Evolutionary conservation across 2,797 vertebrate species (phyloP), one percentile per base, ranked within the genome.

Genomic region (Rhinella marina): DNA sequence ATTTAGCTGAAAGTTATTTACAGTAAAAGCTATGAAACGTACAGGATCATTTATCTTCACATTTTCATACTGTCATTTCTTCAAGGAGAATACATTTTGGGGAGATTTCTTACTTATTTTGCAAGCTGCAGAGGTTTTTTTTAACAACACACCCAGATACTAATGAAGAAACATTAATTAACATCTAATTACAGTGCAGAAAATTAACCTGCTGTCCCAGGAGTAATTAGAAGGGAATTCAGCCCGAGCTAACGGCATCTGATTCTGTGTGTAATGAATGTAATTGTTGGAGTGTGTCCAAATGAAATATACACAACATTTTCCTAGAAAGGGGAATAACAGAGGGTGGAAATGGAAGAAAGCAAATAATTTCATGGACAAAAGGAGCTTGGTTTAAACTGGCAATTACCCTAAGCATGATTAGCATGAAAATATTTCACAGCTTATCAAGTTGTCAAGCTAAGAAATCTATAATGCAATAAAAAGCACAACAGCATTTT

Each of bases 151-250:
- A 85, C 87, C 87, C 87, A 48, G 82, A 81, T 84, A 70, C 82
- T 85, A 88, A 88, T 85, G 83, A 88, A 81, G 82, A 88, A 85
- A 88, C 87, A 88, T 88, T 88, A 84, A 88, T 88, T 88, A 88
- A 88, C 87, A 88, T 88, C 87, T 88, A 88, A 88, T 88, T 88
- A 85, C 87, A 81, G 87, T 81, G 83, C 87, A 88, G 87, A 88
- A 88, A 88, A 88, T 88, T 81, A 88, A 88, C 82, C 87, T 85
- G 56, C 82, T 81, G 87, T 88, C 87, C 87, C 87, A 81, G 66
- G 87, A 88, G 87, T 88, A 85, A 88, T 88, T 88, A 88, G 77
- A 84, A 81, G 59, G 76, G 83, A 88, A 85, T 88, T 88, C 83
- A 88, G 87, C 87, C 87, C 70, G 25, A 64, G 87, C 68, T 64